Evolutionary conservation across 2,888 invertebrate genomes (phyloP).

Genomic region (Xestia sexstrigata): DNA sequence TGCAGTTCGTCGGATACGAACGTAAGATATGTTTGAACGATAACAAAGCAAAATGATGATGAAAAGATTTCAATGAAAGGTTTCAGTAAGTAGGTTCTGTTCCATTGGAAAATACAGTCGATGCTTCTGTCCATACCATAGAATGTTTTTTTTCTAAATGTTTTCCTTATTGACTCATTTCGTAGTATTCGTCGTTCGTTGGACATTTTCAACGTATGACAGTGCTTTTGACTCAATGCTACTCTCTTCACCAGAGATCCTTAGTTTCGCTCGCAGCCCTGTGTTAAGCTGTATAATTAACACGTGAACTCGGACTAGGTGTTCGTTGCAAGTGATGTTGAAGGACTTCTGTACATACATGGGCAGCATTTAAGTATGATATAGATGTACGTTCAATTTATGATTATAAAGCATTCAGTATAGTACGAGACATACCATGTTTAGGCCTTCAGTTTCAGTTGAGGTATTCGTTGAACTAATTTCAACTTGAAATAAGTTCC

Average conservation of each 20-base stretch:
- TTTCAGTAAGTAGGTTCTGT: background rate
- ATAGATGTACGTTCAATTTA: background rate
- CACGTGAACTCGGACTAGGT: conserved; percentile 19
- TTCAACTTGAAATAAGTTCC: background rate
- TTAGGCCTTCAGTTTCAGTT: background rate
- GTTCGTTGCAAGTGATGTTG: conserved; percentile 25
- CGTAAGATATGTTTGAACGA: background rate
- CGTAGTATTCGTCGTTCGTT: background rate
- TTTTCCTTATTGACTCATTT: background rate
- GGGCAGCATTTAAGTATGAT: too few species aligned
- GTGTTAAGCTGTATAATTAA: conserved; percentile 9
- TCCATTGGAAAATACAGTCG: background rate
- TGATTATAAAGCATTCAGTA: background rate
- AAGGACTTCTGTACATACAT: background rate
- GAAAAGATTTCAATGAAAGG: background rate
- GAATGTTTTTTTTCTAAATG: background rate
- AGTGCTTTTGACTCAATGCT: background rate
- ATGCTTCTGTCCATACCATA: background rate
- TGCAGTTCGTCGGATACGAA: background rate
- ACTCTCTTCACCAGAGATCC: background rate
- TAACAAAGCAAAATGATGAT: background rate
- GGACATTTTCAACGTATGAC: background rate
- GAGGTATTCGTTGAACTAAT: background rate
- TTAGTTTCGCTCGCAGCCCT: conserved; percentile 2
- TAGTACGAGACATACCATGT: background rate